Percentiles rank a stretch among this genome's conserved stretches.
Evolutionary conservation across 2,797 vertebrate species (phyloP).

Genomic region (Meriones psammophilus): DNA sequence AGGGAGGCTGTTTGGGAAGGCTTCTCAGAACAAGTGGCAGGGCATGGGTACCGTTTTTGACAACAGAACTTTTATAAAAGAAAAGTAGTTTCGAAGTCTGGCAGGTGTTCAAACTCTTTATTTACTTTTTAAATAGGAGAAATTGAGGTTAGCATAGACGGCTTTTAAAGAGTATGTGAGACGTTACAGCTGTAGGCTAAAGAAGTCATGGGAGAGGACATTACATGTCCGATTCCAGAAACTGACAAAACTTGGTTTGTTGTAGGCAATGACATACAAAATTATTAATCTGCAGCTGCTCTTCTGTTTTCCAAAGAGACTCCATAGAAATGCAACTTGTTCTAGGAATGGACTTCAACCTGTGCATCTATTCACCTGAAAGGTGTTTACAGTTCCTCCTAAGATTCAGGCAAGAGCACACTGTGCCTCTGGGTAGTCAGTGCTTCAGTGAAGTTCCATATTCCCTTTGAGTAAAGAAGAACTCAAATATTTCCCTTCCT

Average conservation of each 20-base stretch:
- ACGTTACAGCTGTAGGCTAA: background rate
- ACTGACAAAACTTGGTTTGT: background rate
- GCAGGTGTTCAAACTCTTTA: background rate
- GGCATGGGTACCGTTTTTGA: background rate
- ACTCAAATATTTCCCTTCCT: rapidly evolving
- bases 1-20: background rate
- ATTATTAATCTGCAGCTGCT: background rate
- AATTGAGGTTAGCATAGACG: background rate
- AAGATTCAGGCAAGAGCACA: background rate
- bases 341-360: background rate
- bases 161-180: background rate
- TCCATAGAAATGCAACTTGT: slow-evolving; percentile 4
- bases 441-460: background rate
- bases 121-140: background rate
- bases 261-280: background rate
- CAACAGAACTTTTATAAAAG: background rate
- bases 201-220: background rate
- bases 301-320: background rate
- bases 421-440: background rate
- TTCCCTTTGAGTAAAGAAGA: background rate
- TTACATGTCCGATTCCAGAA: background rate
- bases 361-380: background rate
- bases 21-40: background rate
- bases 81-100: background rate
- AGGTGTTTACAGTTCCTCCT: background rate